Evolutionary conservation across 2,888 invertebrate species (phyloP), one percentile per base, ranked within the genome.

Genomic region (Sarcophaga subvicina): DNA sequence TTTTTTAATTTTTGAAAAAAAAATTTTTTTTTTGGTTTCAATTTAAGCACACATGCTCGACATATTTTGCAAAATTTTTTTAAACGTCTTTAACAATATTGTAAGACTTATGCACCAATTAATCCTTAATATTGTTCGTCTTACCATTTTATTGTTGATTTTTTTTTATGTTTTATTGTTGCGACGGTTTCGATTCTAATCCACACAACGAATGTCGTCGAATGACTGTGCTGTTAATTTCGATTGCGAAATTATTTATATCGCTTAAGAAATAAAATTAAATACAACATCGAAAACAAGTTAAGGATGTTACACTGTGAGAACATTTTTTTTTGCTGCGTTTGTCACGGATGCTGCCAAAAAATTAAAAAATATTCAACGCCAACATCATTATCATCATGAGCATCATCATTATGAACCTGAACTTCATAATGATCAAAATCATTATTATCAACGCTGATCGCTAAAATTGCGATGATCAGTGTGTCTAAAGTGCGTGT

Each of bases 191-290:
- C 82, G 70, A 86, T 90, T 90, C 90, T 90, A 90, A 90, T 91
- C 91, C 91, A 92, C 92, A 90, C 90, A 83, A 88, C 90, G 90
- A 90, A 91, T 89, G 92, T 90, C 90, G 91, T 90, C 89, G 89
- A 91, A 89, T 90, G 90, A 92, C 92, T 92, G 93, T 91, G 90
- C 77, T 88, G 89, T 88, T 89, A 89, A 89, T 89, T 80, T 86
- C 88, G 89, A 90, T 87, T 88, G 88, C 90, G 89, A 91, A 91
- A 92, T 91, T 91, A 92, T 92, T 92, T 92, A 92, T 92, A 92
- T 90, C 88, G 90, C 88, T 82, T 60, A 70, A 80, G 72, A 88
- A 79, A 80, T 80, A 67, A 73, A 71, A 64, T 3, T 22, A 25
- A 81, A 17, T 27, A 17, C 10, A 63, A 37, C 37, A 37, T 2